Base-by-base conservation (phyloP, 2,113 vertebrate species). In the Rhabdomys dilectus region DNA sequence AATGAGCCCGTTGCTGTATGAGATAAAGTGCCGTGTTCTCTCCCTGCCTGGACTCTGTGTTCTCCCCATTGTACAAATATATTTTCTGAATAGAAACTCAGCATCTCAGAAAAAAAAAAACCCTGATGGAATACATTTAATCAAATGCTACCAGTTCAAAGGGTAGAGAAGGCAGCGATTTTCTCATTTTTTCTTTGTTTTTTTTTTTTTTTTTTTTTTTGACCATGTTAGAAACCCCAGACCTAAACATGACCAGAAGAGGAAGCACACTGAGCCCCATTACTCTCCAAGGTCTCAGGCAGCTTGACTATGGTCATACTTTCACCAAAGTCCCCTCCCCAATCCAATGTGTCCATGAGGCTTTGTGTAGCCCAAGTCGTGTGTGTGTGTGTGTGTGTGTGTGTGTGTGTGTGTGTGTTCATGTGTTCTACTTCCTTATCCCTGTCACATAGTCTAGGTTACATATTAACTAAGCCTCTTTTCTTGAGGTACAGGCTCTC, bases 51-150 rank as follows among this genome's bases (percentile, higher is more conserved):
- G 56, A n/a, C 7, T 7, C 24, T 2, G 3, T 84, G n/a, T 60
- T 84, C 81, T 84, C 29, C 15, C 60, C 58, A 21, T 92, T 3
- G 5, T 95, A 86, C 88, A 96, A 98, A 96, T 31, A 97, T 87
- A 94, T 72, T 3, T 0, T 80, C 62, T 75, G 81, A 75, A 80
- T 34, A 17, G 82, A 86, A 42, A 62, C 26, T 86, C 24, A n/a
- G 70, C 29, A 70, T 84, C 16, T 97, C 78, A 92, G 76, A 29
- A 60, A 22, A 93, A 39, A 29, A 19, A 12, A 73, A 15, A 62
- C 11, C 89, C 53, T 64, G 7, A 70, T 6, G 51, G 48, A 85
- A 53, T 96, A 42, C 78, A 93, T 97, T 93, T 89, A 95, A 56
- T 92, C 34, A 48, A 16, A 62, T 75, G 62, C 88, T 34, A 80